phyloP scores from a whole-genome alignment of 2,888 invertebrate genomes.

The Watsonalla binaria region DNA sequence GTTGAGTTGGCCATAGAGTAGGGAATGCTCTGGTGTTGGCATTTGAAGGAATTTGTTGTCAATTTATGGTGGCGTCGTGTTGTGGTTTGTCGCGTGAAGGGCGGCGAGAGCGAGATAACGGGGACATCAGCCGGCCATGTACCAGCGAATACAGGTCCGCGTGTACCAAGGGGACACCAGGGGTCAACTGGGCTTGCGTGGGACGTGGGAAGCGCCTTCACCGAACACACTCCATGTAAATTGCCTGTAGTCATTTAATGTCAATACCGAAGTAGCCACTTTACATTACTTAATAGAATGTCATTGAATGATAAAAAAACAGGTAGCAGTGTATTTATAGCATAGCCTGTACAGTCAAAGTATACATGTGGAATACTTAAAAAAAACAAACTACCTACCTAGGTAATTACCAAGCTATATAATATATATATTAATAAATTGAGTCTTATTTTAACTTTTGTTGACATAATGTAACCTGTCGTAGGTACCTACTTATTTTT shows the following conservation, averaged over 20 bases:
- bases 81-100: conserved; percentile 31
- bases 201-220: conserved; percentile 31
- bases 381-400: too few species aligned
- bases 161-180: conserved; percentile 30
- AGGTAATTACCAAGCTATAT: too few species aligned
- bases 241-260: not conserved
- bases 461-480: too few species aligned
- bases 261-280: not conserved
- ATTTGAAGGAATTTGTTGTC: conserved; percentile 10
- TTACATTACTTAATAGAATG: not conserved
- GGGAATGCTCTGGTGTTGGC: conserved; percentile 4
- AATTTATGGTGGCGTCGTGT: conserved; percentile 20
- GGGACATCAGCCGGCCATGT: conserved; percentile 53
- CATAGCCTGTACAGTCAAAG: too few species aligned
- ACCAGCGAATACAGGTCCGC: conserved; percentile 30
- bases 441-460: too few species aligned
- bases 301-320: too few species aligned
- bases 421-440: too few species aligned
- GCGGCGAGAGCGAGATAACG: conserved; percentile 43
- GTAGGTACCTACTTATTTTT: too few species aligned
- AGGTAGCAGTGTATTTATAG: too few species aligned
- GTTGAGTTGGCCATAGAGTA: not conserved
- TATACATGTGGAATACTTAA: too few species aligned
- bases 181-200: conserved; percentile 48
- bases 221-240: conserved; percentile 6